These are phyloP conservation scores for Gonocerus acuteangulatus DNA, from an alignment of 2,888 invertebrate genomes.

Conservation along the genomic window DNA sequence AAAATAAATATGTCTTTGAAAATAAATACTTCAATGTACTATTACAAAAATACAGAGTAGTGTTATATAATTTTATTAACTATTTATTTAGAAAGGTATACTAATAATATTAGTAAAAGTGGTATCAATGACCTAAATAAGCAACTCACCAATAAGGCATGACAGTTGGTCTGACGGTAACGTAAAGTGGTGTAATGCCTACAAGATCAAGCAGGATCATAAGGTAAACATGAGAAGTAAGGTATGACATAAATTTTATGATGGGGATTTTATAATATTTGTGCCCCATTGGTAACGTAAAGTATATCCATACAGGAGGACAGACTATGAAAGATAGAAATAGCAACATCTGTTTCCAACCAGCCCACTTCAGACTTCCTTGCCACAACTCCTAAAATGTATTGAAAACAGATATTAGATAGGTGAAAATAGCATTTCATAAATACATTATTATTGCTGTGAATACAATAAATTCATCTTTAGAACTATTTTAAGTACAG, in stretches of 20 bases:
- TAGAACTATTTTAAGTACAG: too few species aligned
- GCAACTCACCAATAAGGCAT: conserved; percentile 69
- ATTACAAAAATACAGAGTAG: too few species aligned
- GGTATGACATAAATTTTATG: conserved; percentile 98
- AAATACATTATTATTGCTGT: too few species aligned
- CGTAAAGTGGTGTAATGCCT: conserved; percentile 79
- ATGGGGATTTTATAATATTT: conserved; percentile 97
- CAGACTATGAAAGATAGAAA: conserved; percentile 87
- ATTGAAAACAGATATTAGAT: conserved; percentile 12
- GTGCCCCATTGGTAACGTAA: conserved; percentile 89
- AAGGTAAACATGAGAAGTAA: conserved; percentile 96
- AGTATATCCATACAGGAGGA: conserved; percentile 92
- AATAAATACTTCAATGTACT: too few species aligned
- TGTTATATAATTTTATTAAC: too few species aligned
- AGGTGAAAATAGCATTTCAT: too few species aligned
- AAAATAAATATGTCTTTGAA: too few species aligned
- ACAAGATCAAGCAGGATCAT: conserved; percentile 87
- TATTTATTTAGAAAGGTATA: too few species aligned
- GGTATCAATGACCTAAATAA: too few species aligned
- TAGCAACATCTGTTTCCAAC: conserved; percentile 87
- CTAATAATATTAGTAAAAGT: too few species aligned
- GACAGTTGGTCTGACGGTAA: conserved; percentile 62
- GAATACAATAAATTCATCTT: too few species aligned
- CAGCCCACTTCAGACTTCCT: conserved; percentile 92
- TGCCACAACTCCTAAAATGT: conserved; percentile 85